Conservation (phyloP, 2,113 vertebrate species). For the Tragulus kanchil region DNA sequence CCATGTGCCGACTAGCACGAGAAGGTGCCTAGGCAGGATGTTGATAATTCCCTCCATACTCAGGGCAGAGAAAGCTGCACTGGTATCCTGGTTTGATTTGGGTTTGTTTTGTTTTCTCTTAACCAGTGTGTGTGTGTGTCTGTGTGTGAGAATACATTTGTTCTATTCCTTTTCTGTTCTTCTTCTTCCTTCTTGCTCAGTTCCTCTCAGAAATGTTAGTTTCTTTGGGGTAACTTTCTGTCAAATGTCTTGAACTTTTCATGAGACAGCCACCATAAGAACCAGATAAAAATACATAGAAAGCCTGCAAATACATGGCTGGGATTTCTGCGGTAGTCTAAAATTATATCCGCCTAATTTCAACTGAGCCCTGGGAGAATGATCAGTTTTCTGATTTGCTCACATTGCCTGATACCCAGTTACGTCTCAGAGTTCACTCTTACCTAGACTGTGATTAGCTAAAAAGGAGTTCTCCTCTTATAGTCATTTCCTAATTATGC, state of each 20-base stretch:
- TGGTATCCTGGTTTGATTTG: background rate
- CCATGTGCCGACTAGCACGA: fast-evolving
- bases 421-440: conserved; percentile 10
- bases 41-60: background rate
- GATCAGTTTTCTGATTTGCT: background rate
- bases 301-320: background rate
- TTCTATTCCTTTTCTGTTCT: background rate
- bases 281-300: background rate
- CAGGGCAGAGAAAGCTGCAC: background rate
- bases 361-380: background rate
- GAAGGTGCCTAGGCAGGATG: background rate
- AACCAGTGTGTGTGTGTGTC: background rate
- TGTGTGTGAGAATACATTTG: too few species aligned
- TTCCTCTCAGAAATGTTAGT: background rate
- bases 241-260: conserved; percentile 33
- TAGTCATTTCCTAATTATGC: conserved; percentile 61
- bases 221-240: conserved; percentile 2
- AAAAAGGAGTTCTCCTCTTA: conserved; percentile 16
- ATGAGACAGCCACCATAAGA: background rate
- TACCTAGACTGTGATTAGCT: conserved; percentile 34
- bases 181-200: background rate
- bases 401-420: background rate
- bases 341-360: background rate
- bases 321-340: background rate
- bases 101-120: background rate